A percentile compares a stretch with the other conserved stretches of the same genome.
phyloP scores from a whole-genome alignment of 1,140 invertebrate species.

The Zaprionus vittiger region DNA sequence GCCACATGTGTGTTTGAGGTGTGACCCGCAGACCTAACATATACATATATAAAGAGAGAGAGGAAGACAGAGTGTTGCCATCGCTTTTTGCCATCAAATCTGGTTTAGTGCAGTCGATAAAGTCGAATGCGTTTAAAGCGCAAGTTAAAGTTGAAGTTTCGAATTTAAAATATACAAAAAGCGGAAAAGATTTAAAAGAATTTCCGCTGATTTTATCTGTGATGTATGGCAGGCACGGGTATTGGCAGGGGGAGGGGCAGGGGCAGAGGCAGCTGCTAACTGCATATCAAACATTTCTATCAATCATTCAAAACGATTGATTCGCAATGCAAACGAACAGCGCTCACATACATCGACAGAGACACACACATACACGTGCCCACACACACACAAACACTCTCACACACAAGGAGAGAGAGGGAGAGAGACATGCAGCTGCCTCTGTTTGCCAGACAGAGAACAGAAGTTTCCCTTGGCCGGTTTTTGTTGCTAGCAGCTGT shows the following conservation, averaged over 20 bases:
- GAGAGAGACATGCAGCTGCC: slow-evolving; percentile 1
- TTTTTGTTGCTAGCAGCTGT: slow-evolving; percentile 32
- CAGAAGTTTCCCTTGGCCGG: slow-evolving; percentile 6
- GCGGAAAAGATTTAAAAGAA: neutral
- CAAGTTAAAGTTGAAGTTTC: neutral
- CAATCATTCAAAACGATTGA: slow-evolving; percentile 81
- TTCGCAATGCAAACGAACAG: slow-evolving; percentile 72
- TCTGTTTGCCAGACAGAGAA: slow-evolving; percentile 7
- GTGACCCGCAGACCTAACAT: neutral
- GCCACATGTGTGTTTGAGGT: slow-evolving; percentile 9
- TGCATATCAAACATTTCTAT: slow-evolving; percentile 81
- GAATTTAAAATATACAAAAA: neutral
- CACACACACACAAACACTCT: neutral
- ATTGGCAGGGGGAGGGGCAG: neutral
- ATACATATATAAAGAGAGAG: neutral
- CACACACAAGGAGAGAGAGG: neutral
- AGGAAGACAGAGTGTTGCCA: neutral
- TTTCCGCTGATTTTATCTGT: neutral
- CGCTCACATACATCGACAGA: slow-evolving; percentile 13
- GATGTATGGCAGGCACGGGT: neutral
- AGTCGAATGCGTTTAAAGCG: neutral
- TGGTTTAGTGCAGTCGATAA: neutral
- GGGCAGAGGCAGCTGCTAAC: slow-evolving; percentile 54
- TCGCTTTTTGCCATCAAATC: neutral
- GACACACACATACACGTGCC: neutral